Percentiles rank a stretch among this genome's conserved stretches.
Conservation (phyloP, 2,888 invertebrate genomes). For the Panzeria rudis region DNA sequence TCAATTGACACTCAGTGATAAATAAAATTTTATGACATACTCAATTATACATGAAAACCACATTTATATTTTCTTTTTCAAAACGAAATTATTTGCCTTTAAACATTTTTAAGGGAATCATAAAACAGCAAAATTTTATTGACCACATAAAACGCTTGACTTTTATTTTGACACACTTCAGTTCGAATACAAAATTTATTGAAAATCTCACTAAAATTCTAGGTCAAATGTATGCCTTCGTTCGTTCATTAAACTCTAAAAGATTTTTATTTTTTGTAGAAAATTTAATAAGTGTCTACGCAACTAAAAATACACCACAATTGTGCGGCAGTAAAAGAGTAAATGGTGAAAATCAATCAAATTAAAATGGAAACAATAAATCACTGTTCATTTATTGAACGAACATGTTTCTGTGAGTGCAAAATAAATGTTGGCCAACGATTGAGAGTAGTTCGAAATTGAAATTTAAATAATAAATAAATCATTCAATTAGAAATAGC, state of each 20-base stretch:
- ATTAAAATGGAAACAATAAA: slow-evolving; percentile 29
- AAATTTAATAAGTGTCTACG: not conserved
- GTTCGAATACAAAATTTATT: slow-evolving; percentile 8
- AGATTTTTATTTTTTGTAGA: not conserved
- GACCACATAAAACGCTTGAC: not conserved
- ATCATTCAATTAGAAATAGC: not conserved
- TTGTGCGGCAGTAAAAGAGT: slow-evolving; percentile 10
- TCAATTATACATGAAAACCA: not conserved
- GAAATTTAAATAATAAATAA: slow-evolving; percentile 19
- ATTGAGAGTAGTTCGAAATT: not conserved
- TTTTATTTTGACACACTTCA: not conserved
- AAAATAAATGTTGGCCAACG: slow-evolving; percentile 10
- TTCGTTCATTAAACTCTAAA: slow-evolving; percentile 29
- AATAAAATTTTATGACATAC: not conserved
- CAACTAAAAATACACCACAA: slow-evolving; percentile 1
- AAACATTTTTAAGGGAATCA: not conserved
- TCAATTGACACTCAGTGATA: too few relatives aligned
- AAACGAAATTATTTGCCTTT: not conserved
- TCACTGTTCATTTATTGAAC: slow-evolving; percentile 25
- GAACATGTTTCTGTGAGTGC: not conserved
- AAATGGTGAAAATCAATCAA: slow-evolving; percentile 33
- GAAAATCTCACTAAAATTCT: slow-evolving; percentile 23
- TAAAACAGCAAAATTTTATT: slow-evolving; percentile 1
- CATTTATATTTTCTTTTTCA: not conserved
- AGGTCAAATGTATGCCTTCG: slow-evolving; percentile 29